Evolutionary conservation across 2,797 vertebrate species (phyloP), one percentile per base, ranked within the genome.

Genomic region (Iguana delicatissima): DNA sequence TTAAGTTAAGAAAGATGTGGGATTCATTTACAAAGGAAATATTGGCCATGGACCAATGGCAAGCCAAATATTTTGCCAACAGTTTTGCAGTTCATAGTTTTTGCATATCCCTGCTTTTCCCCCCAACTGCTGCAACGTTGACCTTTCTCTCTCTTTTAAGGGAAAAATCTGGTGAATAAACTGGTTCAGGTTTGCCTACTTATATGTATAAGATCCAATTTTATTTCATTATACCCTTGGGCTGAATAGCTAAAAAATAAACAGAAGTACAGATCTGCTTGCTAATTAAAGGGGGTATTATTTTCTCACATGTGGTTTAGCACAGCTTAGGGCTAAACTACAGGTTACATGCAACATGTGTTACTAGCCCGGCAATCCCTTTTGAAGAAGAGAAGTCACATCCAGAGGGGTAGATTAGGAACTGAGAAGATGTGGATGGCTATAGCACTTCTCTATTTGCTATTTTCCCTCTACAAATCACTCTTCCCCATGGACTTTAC

Each of bases 1-100:
- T 97, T 97, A 96, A 98, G 95, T 96, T 97, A 97, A 96, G 97
- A 98, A 97, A 98, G 96, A 98, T 97, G 96, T 98, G 97, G 96
- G 96, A 97, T 97, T 97, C 96, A 96, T 97, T 97, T 97, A 95
- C 95, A 96, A 97, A 97, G 95, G 93, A 97, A 97, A 95, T 95
- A 95, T 96, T 97, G 97, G 97, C 97, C 94, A 80, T 16, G 72
- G 93, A 96, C 97, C 97, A 98, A 93, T 64, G 89, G 95, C 95
- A 97, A 96, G 81, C 92, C 95, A 93, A 95, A 97, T 96, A 95
- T 95, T 95, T 96, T 97, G 97, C 97, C 97, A 97, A 96, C 96
- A 96, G 95, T 96, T 97, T 80, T 95, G 94, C 93, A 97, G 94
- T 95, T 97, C 95, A 93, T 92, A 93, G 94, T 95, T 95, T 92